These are phyloP conservation scores for Hucho hucho DNA, from an alignment of 2,113 vertebrate species.

Conservation along the genomic window DNA sequence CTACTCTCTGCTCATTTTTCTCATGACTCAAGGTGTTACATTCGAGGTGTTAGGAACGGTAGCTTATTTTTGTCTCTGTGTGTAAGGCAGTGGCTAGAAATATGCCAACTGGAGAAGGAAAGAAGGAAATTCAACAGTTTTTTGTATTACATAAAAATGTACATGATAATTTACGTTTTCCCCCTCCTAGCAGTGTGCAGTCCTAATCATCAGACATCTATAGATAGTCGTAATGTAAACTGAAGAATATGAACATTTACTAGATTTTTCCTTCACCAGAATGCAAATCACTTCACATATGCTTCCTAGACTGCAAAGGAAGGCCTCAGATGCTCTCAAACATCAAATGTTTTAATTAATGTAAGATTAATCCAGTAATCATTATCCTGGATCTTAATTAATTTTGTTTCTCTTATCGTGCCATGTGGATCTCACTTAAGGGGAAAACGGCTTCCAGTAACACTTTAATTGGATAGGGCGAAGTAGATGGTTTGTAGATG, in stretches of 20 bases:
- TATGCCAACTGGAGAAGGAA: not conserved
- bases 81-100: too few relatives aligned
- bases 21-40: not conserved
- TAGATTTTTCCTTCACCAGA: not conserved
- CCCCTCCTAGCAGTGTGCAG: not conserved
- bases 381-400: constrained; percentile 66
- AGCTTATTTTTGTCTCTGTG: not conserved
- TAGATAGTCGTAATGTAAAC: constrained; percentile 8
- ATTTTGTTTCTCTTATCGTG: constrained; percentile 59
- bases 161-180: constrained; percentile 18
- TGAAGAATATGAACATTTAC: constrained; percentile 9
- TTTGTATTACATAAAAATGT: too few relatives aligned
- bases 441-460: not conserved
- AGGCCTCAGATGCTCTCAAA: constrained; percentile 35
- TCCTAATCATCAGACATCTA: constrained; percentile 13
- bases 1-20: not conserved
- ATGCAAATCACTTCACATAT: constrained; percentile 25
- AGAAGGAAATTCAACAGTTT: too few relatives aligned
- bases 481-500: too few relatives aligned
- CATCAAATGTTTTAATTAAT: constrained; percentile 61
- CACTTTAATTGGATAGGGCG: too few relatives aligned
- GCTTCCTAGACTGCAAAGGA: constrained; percentile 33
- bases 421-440: constrained; percentile 40
- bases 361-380: constrained; percentile 63
- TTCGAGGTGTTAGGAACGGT: not conserved